phyloP scores from a whole-genome alignment of 2,797 vertebrate species.

The Avahi laniger region DNA sequence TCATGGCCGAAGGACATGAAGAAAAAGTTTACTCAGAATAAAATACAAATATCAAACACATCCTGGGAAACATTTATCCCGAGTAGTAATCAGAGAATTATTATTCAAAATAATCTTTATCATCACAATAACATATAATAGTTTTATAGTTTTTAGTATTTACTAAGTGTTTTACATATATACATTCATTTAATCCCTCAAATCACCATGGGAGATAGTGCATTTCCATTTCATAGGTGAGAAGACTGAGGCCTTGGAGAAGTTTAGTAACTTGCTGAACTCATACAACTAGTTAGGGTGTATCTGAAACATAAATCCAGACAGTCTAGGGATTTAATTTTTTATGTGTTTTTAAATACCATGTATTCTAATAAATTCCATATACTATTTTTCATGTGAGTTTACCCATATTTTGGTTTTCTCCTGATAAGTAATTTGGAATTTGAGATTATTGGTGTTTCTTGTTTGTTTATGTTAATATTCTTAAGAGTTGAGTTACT shows the following conservation, averaged over 20 bases:
- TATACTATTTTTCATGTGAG: neutral
- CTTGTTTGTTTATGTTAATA: conserved; percentile 15
- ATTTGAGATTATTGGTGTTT: neutral
- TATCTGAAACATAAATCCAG: neutral
- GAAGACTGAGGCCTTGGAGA: neutral
- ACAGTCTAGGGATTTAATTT: neutral
- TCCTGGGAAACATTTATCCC: neutral
- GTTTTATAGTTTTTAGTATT: conserved; percentile 33
- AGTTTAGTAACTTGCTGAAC: neutral
- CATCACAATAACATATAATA: neutral
- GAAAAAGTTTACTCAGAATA: neutral
- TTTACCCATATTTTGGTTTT: neutral
- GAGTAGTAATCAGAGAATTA: conserved; percentile 22
- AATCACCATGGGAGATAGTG: neutral
- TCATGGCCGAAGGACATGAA: neutral
- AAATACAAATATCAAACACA: neutral
- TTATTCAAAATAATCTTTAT: conserved; percentile 4
- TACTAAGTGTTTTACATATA: neutral
- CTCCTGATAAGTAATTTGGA: neutral
- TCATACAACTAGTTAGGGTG: neutral
- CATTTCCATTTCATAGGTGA: neutral
- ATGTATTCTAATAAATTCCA: neutral
- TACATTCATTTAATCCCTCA: neutral
- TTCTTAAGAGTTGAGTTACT: neutral
- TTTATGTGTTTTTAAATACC: neutral